Evolutionary conservation across 2,797 vertebrate species (phyloP).

Genomic region (Scyliorhinus canicula): DNA sequence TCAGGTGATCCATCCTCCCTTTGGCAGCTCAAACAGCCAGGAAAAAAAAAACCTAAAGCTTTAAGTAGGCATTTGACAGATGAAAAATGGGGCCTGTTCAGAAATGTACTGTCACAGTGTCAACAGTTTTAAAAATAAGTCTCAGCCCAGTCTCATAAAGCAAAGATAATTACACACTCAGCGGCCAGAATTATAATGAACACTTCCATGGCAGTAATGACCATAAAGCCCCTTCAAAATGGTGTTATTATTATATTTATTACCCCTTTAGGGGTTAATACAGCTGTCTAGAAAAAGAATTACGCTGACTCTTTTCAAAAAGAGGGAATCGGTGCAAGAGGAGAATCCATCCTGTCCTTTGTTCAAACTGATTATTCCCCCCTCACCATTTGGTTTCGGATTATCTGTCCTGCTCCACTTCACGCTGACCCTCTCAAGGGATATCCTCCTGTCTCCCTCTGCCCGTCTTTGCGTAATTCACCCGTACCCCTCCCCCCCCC

Average conservation of each 20-base stretch:
- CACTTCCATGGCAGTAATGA: background rate
- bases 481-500: background rate
- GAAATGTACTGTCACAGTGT: background rate
- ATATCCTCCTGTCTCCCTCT: background rate
- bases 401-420: background rate
- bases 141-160: slow-evolving; percentile 6
- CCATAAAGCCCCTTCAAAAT: slow-evolving; percentile 19
- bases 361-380: background rate
- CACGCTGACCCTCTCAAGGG: background rate
- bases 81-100: background rate
- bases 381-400: background rate
- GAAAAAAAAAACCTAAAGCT: background rate
- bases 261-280: slow-evolving; percentile 19
- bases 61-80: background rate
- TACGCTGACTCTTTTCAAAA: background rate
- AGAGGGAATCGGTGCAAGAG: background rate
- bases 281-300: background rate
- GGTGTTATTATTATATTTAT: slow-evolving; percentile 20
- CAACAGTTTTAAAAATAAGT: slow-evolving; percentile 8
- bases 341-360: no score
- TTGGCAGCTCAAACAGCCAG: background rate
- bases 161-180: slow-evolving; percentile 4
- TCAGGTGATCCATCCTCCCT: background rate
- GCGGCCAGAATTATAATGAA: slow-evolving; percentile 11
- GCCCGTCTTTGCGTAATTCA: background rate